Evolutionary conservation across 2,888 invertebrate genomes (phyloP), one percentile per base, ranked within the genome.

Genomic region (Dicranocentrus wangi): DNA sequence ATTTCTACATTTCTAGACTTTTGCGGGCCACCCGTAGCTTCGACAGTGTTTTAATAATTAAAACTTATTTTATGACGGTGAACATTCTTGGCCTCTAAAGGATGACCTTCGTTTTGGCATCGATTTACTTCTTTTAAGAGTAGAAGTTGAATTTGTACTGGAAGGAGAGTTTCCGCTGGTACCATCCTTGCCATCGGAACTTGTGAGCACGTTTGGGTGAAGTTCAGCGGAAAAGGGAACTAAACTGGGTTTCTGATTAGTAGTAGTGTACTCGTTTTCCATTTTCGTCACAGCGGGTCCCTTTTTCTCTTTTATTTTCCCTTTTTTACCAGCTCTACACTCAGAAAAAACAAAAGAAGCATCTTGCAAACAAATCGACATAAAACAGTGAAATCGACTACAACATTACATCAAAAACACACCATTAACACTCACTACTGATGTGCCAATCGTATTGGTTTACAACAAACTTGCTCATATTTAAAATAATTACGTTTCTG

Each of bases 121-220:
- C 0, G 86, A 86, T 71, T 85, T 86, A 70, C 86, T 86, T 43
- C 86, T 68, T 71, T 86, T 85, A 21, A 83, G 75, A 55, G 72
- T 82, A 53, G 66, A 68, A 25, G 78, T 39, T 17, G 60, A 55
- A n/a, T 63, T 65, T 47, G 79, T 58, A 13, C 53, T 75, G 17
- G 28, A 25, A 13, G 79, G 60, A 53, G 82, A 75, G 8, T 28
- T 58, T 17, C 15, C 15, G 13, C 2, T 3, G 5, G 7, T 47
- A 39, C 61, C 28, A n/a, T 51, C 43, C 51, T 39, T 27, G 15
- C 32, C 28, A 21, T 81, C 73, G 10, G 51, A 68, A 51, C 60
- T 39, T 19, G 63, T 3, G 43, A 63, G 55, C 23, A 66, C 71
- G 78, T 77, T 77, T 15, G 61, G 66, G 39, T 63, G 66, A 2